A percentile compares a stretch with the other conserved stretches of the same genome.
Evolutionary conservation across 2,113 vertebrate species (phyloP).

Genomic region (Nycticebus coucang): DNA sequence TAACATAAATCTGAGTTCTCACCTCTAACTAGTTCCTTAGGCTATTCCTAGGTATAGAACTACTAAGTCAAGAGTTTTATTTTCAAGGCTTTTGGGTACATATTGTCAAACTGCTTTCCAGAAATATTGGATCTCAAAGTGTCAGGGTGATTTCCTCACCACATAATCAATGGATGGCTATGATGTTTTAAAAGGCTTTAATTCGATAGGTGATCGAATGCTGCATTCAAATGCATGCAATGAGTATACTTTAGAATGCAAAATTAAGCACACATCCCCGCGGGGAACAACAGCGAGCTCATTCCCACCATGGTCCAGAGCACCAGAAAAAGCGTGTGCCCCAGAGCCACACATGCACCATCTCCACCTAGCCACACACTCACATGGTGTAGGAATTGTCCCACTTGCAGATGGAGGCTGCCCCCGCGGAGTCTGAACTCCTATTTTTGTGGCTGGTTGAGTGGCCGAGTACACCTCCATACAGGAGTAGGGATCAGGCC

Average conservation of each 20-base stretch:
- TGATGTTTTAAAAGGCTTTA: not conserved
- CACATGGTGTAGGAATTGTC: too few relatives aligned
- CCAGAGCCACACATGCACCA: rapidly evolving
- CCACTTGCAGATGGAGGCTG: not conserved
- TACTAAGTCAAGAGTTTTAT: not conserved
- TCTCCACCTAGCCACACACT: not conserved
- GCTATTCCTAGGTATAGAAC: not conserved
- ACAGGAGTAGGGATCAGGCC: not conserved
- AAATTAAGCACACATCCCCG: not conserved
- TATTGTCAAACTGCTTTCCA: not conserved
- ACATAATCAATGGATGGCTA: not conserved
- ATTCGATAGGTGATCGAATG: not conserved
- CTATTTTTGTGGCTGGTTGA: not conserved
- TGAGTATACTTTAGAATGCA: not conserved
- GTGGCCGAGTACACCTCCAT: not conserved
- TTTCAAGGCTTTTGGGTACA: constrained; percentile 13
- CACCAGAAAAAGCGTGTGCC: not conserved
- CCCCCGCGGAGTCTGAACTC: not conserved
- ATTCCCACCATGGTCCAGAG: rapidly evolving
- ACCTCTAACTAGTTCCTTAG: not conserved
- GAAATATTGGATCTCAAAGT: not conserved
- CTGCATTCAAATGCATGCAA: not conserved
- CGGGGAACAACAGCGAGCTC: rapidly evolving
- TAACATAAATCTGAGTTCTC: not conserved
- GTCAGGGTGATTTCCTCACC: not conserved